These are phyloP conservation scores for Nephrotoma flavescens DNA, from an alignment of 2,888 invertebrate genomes.

Conservation along the genomic window DNA sequence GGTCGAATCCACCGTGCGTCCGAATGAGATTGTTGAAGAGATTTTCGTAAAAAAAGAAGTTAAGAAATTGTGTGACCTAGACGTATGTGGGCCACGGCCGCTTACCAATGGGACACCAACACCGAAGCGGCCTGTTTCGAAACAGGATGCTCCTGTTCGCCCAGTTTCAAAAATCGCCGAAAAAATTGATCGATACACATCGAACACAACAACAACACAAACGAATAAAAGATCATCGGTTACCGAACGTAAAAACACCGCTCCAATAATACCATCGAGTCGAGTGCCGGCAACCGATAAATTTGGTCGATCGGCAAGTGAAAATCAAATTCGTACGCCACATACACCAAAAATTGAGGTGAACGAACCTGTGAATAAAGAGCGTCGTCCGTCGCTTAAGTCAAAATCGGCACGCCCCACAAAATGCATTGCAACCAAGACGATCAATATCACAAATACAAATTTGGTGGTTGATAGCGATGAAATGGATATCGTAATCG, in stretches of 20 bases:
- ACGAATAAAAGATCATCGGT: conserved; percentile 24
- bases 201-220: neutral
- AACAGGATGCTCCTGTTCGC: neutral
- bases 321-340: conserved; percentile 38
- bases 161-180: neutral
- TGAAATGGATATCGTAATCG: conserved; percentile 40
- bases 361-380: neutral
- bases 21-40: conserved; percentile 18
- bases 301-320: conserved; percentile 41
- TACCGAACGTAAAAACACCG: conserved; percentile 29
- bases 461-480: conserved; percentile 29
- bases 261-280: conserved; percentile 30
- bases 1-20: neutral
- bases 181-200: neutral
- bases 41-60: conserved; percentile 22
- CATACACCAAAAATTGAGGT: conserved; percentile 17
- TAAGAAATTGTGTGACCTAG: conserved; percentile 14
- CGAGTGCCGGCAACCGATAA: conserved; percentile 28
- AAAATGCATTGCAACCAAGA: conserved; percentile 38
- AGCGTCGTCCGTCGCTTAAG: conserved; percentile 11
- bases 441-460: conserved; percentile 33
- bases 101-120: neutral
- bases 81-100: neutral
- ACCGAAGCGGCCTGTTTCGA: neutral
- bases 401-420: conserved; percentile 18